Conservation (phyloP, 1,140 invertebrate genomes). For the Geopemphigus sp. region DNA sequence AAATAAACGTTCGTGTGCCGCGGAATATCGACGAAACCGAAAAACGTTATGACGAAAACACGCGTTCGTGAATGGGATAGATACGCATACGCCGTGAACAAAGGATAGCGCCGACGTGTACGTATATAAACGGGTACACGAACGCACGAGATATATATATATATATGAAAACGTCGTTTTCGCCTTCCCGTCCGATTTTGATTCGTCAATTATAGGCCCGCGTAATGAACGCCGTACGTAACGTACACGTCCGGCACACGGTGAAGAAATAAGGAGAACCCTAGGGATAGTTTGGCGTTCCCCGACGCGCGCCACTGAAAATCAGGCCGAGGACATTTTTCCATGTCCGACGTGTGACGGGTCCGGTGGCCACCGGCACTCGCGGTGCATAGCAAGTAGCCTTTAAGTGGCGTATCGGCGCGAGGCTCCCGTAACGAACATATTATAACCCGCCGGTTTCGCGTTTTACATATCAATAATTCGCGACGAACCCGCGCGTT, state of each 20-base stretch:
- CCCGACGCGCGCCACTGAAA: background rate
- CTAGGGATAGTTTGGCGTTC: too few relatives aligned
- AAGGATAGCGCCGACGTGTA: background rate
- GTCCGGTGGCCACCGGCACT: background rate
- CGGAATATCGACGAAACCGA: background rate
- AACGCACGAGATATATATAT: background rate
- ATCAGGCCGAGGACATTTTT: background rate
- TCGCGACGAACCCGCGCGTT: too few relatives aligned
- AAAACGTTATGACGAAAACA: background rate
- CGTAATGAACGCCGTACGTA: constrained; percentile 6
- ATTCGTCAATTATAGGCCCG: background rate
- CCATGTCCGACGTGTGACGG: background rate
- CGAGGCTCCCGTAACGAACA: background rate
- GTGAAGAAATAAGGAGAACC: too few relatives aligned
- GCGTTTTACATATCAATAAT: too few relatives aligned
- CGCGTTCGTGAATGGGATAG: background rate
- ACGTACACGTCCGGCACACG: constrained; percentile 1
- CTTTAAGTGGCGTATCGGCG: too few relatives aligned
- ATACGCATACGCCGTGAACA: background rate
- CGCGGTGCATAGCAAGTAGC: background rate
- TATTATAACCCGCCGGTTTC: too few relatives aligned
- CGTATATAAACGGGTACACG: background rate
- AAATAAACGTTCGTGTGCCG: background rate
- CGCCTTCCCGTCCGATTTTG: constrained; percentile 1
- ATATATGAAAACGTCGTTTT: background rate